These are phyloP conservation scores for Engystomops pustulosus DNA, from an alignment of 2,113 vertebrate species.

Conservation along the genomic window DNA sequence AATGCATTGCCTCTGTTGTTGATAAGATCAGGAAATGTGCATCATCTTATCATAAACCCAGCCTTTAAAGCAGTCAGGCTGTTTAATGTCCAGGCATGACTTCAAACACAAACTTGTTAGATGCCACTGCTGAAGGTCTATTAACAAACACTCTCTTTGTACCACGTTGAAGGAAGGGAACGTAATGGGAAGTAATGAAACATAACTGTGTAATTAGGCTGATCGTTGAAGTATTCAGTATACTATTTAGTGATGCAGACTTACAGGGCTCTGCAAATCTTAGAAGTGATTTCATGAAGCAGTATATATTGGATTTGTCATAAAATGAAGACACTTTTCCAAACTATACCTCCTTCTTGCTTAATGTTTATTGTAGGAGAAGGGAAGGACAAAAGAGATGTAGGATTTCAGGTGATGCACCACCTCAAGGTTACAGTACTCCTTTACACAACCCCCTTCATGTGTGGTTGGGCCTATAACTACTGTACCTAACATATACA, in stretches of 20 bases:
- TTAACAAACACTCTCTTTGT: conserved; percentile 53
- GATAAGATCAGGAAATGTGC: conserved; percentile 35
- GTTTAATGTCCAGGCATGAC: conserved; percentile 44
- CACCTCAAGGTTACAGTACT: no score
- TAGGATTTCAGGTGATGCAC: no score
- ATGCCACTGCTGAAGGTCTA: conserved; percentile 39
- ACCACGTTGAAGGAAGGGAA: conserved; percentile 46
- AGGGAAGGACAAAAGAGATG: no score
- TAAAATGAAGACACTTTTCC: conserved; percentile 21
- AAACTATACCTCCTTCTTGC: background rate
- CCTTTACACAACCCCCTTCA: no score
- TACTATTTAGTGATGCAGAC: conserved; percentile 51
- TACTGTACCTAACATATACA: no score
- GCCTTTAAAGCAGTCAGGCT: conserved; percentile 18
- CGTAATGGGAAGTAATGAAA: conserved; percentile 56
- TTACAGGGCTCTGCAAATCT: conserved; percentile 52
- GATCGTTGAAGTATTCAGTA: conserved; percentile 54
- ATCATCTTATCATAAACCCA: conserved; percentile 49
- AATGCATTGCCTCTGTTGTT: conserved; percentile 9
- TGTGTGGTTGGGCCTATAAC: no score
- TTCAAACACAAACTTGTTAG: conserved; percentile 54
- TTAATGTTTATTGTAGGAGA: background rate
- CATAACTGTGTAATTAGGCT: conserved; percentile 55
- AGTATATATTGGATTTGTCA: conserved; percentile 53
- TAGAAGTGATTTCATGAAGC: conserved; percentile 34